These are phyloP conservation scores for Saccostrea echinata DNA, from an alignment of 1,140 invertebrate species.

Conservation along the genomic window DNA sequence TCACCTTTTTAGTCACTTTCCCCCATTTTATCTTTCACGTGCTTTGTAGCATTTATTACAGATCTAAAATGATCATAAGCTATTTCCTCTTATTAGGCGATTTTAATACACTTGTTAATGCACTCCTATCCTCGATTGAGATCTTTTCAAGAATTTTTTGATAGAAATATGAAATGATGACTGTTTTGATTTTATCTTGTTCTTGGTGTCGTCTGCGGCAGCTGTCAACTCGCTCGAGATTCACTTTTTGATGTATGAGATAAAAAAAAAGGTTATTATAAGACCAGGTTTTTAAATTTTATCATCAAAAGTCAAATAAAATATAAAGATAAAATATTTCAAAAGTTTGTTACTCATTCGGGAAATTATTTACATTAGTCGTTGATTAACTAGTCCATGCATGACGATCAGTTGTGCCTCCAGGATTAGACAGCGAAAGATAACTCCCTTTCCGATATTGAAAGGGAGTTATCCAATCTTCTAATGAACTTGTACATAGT, in stretches of 20 bases:
- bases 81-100: background rate
- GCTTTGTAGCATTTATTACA: background rate
- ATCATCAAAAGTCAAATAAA: background rate
- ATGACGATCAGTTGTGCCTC: too few species aligned
- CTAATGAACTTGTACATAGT: too few species aligned
- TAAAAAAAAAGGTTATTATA: too few species aligned
- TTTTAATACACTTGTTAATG: background rate
- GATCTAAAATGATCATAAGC: background rate
- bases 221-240: background rate
- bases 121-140: background rate
- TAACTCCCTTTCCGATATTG: too few species aligned
- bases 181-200: background rate
- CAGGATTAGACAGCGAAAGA: too few species aligned
- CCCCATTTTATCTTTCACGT: background rate
- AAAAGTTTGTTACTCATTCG: background rate
- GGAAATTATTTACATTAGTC: too few species aligned
- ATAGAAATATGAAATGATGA: background rate
- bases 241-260: too few species aligned
- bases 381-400: too few species aligned
- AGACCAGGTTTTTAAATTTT: too few species aligned
- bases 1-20: background rate
- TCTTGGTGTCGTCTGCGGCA: background rate
- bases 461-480: too few species aligned
- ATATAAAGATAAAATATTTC: background rate
- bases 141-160: background rate